These are phyloP conservation scores for Menidia beryllina DNA, from an alignment of 2,113 vertebrate species.

Conservation along the genomic window DNA sequence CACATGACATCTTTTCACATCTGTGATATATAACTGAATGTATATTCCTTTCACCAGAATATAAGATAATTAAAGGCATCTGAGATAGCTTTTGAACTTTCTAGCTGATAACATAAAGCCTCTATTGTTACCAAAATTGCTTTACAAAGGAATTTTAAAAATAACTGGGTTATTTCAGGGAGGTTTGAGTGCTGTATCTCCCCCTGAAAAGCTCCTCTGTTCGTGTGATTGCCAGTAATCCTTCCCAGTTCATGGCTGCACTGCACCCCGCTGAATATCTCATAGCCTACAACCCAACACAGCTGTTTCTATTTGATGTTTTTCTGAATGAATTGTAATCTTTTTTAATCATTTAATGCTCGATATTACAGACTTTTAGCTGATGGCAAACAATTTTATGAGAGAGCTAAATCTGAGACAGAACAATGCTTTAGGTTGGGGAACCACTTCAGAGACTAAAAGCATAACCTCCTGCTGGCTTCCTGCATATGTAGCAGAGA, in stretches of 20 bases:
- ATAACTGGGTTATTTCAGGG: constrained; percentile 63
- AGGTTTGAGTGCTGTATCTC: constrained; percentile 25
- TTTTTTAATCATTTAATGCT: not conserved
- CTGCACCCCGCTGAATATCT: constrained; percentile 27
- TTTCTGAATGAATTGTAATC: too few relatives aligned
- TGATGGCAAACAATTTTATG: constrained; percentile 14
- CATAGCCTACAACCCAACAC: not conserved
- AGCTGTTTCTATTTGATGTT: not conserved
- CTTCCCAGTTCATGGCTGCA: constrained; percentile 40
- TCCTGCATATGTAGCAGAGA: not conserved
- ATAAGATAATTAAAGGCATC: constrained; percentile 85
- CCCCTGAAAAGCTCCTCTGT: constrained; percentile 21
- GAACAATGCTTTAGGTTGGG: not conserved
- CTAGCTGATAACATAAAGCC: constrained; percentile 74
- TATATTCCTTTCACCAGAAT: constrained; percentile 42
- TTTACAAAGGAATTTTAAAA: constrained; percentile 79
- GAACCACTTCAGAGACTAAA: not conserved
- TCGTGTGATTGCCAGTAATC: constrained; percentile 51
- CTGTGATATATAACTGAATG: constrained; percentile 73
- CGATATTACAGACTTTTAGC: constrained; percentile 5
- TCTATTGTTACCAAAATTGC: constrained; percentile 82
- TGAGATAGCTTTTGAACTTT: constrained; percentile 85
- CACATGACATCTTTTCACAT: constrained; percentile 73
- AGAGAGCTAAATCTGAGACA: not conserved
- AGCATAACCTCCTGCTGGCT: not conserved